These are phyloP conservation scores for Clarias laeviceps DNA, from an alignment of 2,797 vertebrate species.

Conservation along the genomic window DNA sequence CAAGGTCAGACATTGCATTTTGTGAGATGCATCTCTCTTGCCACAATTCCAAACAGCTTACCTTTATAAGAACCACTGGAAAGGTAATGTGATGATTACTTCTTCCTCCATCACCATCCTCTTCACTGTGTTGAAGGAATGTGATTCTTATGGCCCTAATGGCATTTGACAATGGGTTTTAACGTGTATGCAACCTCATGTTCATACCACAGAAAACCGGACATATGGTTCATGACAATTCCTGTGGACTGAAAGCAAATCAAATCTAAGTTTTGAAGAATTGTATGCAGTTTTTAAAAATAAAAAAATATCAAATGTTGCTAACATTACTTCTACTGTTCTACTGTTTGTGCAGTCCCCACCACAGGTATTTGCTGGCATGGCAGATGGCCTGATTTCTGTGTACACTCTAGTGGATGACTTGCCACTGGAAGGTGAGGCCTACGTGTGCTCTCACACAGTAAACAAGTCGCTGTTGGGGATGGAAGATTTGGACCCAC, in stretches of 20 bases:
- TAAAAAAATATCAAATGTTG: neutral
- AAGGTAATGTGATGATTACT: neutral
- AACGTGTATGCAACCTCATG: neutral
- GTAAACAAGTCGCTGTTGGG: slow-evolving; percentile 84
- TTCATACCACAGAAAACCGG: neutral
- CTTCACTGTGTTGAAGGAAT: neutral
- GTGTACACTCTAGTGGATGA: slow-evolving; percentile 81
- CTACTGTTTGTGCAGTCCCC: slow-evolving; percentile 72
- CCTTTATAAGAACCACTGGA: neutral
- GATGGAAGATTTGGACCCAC: slow-evolving; percentile 82
- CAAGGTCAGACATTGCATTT: neutral
- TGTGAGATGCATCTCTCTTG: neutral
- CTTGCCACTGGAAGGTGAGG: slow-evolving; percentile 79
- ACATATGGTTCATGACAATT: neutral
- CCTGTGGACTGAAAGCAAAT: neutral
- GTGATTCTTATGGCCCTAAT: neutral
- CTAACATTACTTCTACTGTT: neutral
- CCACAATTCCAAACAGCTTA: neutral
- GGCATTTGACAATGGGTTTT: neutral
- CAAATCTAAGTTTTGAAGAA: neutral
- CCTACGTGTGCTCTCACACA: slow-evolving; percentile 91
- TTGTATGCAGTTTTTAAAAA: neutral
- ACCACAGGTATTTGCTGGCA: slow-evolving; percentile 85
- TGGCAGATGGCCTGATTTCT: slow-evolving; percentile 87
- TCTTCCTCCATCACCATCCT: neutral